These are phyloP conservation scores for Trissoscelio sp. DNA, from an alignment of 2,888 invertebrate genomes.

Conservation along the genomic window DNA sequence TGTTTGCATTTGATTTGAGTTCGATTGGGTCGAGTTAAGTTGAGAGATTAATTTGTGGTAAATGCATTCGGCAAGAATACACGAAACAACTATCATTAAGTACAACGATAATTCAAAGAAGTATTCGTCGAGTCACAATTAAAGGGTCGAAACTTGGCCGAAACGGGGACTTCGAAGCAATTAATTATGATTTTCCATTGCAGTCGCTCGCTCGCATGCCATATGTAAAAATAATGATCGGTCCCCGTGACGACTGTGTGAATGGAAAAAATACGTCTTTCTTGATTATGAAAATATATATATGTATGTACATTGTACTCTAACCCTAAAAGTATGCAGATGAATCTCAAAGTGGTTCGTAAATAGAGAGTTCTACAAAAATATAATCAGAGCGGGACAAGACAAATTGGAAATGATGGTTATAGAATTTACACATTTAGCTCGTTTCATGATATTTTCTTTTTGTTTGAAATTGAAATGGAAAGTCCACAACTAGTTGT, in stretches of 20 bases:
- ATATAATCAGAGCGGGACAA: constrained; percentile 47
- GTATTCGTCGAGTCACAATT: constrained; percentile 36
- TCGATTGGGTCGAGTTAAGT: constrained; percentile 37
- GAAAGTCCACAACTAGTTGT: not conserved
- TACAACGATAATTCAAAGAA: constrained; percentile 49
- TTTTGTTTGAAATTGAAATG: constrained; percentile 17
- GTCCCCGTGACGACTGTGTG: not conserved
- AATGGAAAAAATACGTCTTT: constrained; percentile 44
- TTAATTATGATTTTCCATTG: not conserved
- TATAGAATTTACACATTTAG: not conserved
- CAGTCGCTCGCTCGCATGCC: not conserved
- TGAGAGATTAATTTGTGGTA: constrained; percentile 31
- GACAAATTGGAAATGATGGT: constrained; percentile 8
- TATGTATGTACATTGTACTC: constrained; percentile 41
- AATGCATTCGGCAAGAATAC: constrained; percentile 57
- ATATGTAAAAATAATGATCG: constrained; percentile 15
- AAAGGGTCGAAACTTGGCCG: constrained; percentile 33
- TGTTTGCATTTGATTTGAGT: constrained; percentile 40
- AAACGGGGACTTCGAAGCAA: not conserved
- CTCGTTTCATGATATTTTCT: not conserved
- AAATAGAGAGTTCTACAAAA: constrained; percentile 39
- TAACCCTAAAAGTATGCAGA: constrained; percentile 5
- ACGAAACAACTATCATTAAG: constrained; percentile 53
- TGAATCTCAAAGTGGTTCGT: constrained; percentile 11
- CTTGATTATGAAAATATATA: constrained; percentile 59